Conservation (phyloP, 2,113 vertebrate species). For the Clinocottus analis region DNA sequence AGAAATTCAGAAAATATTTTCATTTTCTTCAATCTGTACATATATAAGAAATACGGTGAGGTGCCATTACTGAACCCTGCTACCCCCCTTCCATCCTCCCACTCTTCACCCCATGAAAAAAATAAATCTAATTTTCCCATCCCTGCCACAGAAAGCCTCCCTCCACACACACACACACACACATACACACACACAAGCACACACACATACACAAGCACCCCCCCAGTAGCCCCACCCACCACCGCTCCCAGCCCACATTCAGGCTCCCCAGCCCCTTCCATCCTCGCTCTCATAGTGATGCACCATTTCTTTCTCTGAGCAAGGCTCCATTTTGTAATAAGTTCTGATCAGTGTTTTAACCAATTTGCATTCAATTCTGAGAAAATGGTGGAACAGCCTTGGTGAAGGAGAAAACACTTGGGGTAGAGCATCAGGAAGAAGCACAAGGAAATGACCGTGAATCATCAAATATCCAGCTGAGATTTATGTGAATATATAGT, state of each 20-base stretch:
- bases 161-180: conserved; percentile 31
- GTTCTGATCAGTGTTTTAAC: conserved; percentile 85
- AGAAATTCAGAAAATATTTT: conserved; percentile 76
- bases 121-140: conserved; percentile 86
- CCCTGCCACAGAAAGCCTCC: conserved; percentile 75
- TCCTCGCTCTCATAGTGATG: conserved; percentile 73
- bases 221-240: conserved; percentile 55
- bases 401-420: conserved; percentile 65
- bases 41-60: conserved; percentile 74
- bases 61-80: conserved; percentile 73
- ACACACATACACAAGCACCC: conserved; percentile 18
- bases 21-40: conserved; percentile 73
- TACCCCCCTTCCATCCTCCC: conserved; percentile 44
- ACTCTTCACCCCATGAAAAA: conserved; percentile 77
- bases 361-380: conserved; percentile 82
- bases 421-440: conserved; percentile 16
- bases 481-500: conserved; percentile 49
- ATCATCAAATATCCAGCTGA: conserved; percentile 67
- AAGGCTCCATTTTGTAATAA: conserved; percentile 86
- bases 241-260: conserved; percentile 60
- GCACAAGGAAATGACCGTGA: conserved; percentile 49
- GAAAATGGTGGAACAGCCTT: conserved; percentile 81
- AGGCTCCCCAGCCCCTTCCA: conserved; percentile 71
- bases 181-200: conserved; percentile 19
- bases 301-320: conserved; percentile 78